These are phyloP conservation scores for Lathamus discolor DNA, from an alignment of 2,113 vertebrate species.

Conservation along the genomic window DNA sequence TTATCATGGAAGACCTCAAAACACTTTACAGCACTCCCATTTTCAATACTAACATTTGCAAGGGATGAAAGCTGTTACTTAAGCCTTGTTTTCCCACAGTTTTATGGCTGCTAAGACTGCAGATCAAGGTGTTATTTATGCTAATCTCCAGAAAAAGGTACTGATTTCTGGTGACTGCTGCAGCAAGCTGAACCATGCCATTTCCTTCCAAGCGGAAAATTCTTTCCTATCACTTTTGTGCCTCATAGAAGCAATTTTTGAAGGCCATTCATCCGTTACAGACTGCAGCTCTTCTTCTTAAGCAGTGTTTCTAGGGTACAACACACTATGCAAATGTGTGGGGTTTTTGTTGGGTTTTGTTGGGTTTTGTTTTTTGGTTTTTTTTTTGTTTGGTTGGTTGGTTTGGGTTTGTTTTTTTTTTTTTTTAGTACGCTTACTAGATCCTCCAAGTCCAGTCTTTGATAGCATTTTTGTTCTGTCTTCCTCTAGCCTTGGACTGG, in stretches of 20 bases:
- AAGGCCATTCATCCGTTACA: not conserved
- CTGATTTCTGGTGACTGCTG: not conserved
- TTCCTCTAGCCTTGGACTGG: not conserved
- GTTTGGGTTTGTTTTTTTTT: no score
- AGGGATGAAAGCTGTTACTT: slow-evolving; percentile 11
- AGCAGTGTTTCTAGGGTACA: not conserved
- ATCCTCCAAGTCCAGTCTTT: not conserved
- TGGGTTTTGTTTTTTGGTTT: no score
- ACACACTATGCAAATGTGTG: not conserved
- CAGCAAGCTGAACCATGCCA: not conserved
- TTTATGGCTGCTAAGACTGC: not conserved
- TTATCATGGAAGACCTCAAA: not conserved
- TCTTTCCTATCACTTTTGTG: not conserved
- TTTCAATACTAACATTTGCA: not conserved
- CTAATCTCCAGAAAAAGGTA: not conserved
- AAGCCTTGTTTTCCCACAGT: not conserved
- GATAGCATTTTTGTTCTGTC: not conserved
- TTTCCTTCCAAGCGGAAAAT: slow-evolving; percentile 43
- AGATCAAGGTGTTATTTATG: not conserved
- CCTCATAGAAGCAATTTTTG: not conserved
- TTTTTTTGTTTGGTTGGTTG: no score
- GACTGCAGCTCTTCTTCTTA: not conserved
- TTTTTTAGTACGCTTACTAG: not conserved
- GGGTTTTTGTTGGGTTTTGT: not conserved
- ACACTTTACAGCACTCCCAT: not conserved